Base-by-base conservation (phyloP, 2,888 invertebrate genomes). In the Tetragnatha montana region DNA sequence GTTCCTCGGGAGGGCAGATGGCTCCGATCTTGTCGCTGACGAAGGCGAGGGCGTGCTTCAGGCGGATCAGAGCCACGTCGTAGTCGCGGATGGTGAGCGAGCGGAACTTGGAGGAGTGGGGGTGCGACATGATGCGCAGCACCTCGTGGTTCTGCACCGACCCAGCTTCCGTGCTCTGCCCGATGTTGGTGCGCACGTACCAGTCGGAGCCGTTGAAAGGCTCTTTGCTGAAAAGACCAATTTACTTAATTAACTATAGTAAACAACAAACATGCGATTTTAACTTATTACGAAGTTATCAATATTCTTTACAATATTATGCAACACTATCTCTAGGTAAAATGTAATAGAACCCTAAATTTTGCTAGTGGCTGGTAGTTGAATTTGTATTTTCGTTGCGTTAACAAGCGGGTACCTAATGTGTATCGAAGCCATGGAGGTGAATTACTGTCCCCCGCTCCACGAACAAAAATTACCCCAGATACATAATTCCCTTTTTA, bases 1-100 rank as follows among this genome's bases (percentile, higher is more conserved):
- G 93, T 88, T 93, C 92, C 14, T 93, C 93, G 0, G 95, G 95
- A 68, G 95, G 93, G 92, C 95, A 96, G 90, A 95, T 94, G 8
- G 95, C 94, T 88, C 94, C 95, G 14, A 95, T 94, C 91, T 95
- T 94, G 89, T 94, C 93, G 4, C 94, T 94, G 6, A 89, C 89
- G 81, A 95, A 94, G 7, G 93, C 93, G 74, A 95, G 92, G 19
- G 95, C 95, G 87, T 94, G 93, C 35, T 92, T 92, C 19, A 95
- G 93, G 92, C 95, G 94, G 22, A 95, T 93, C 70, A 95, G 93
- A 35, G 95, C 95, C 51, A 95, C 93, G 92, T 96, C 95, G 91
- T 95, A 95, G 91, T 94, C 92, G 71, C 92, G 84, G 21, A 92
- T 47, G n/a, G 87, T 81, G 10, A 91, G 84, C 1, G 92, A 91